Base-by-base conservation (phyloP, 2,888 invertebrate genomes). In the Orchesellides sinensis region DNA sequence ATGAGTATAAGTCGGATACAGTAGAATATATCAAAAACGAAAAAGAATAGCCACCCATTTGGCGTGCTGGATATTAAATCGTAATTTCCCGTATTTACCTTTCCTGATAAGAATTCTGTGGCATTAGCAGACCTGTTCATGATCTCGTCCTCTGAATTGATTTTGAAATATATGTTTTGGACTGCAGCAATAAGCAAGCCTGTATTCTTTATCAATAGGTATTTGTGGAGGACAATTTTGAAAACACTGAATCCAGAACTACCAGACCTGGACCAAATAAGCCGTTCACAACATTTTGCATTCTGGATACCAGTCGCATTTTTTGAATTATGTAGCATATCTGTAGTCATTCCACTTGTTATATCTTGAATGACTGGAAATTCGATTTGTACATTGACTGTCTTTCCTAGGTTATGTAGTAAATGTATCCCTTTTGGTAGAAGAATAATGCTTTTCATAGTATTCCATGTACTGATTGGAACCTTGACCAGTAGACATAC, bases 181-280 rank as follows among this genome's bases (percentile, higher is more conserved):
- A 65, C 2, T 4, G 17, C 14, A 0, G 12, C 6, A 19, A 66
- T 5, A 29, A 54, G 45, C 0, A 3, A 3, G 17, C 27, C 27
- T 35, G 69, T 14, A 21, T 78, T 69, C 1, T 69, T 45, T 35
- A 78, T 78, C 8, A 78, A 35, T 5, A 78, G 52, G 25, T 69
- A 78, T 19, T 69, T 78, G 12, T 79, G 49, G 14, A 74, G n/a
- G n/a, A 83, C 70, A 12, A 68, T 19, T 69, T 74, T 79, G n/a
- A 69, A 74, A 19, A 79, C 56, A 2, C 69, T 49, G 23, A 83
- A 70, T 1, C 70, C 79, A 8, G 69, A 14, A 29, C 79, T 63
- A 12, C 73, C 2, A 83, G 65, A 23, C 74, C 32, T 4, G 54
- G 8, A 0, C 83, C 70, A 27, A 79, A 83, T 14, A 83, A 25